Base-by-base conservation (phyloP, 2,797 vertebrate species). In the Propithecus deckenii region DNA sequence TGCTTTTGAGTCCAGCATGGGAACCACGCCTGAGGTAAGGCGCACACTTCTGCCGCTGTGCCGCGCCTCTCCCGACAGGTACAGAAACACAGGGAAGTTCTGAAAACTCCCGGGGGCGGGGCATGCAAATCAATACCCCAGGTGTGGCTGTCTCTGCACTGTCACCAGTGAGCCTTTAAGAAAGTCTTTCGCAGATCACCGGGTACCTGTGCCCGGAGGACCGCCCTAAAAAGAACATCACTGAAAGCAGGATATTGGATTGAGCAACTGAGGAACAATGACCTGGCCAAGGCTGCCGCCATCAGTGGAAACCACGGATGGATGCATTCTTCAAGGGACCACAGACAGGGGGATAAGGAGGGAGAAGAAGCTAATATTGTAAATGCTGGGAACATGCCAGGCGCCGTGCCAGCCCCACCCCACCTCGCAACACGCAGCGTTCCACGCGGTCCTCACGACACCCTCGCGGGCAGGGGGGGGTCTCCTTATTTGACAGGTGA, bases 1-100 rank as follows among this genome's bases (percentile, higher is more conserved):
- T 23, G 3, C 1, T 67, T 1, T 43, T 79, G 79, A 55, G 86
- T 52, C n/a, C 85, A 76, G 17, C 1, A 13, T 4, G 1, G 28
- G n/a, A 50, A 38, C 61, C 43, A 25, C 14, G 28, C 57, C n/a
- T 25, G 8, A 25, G 46, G 20, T 2, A 57, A 81, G 38, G 11
- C 7, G 32, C 22, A 11, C 15, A 9, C 3, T 10, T 4, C 41
- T 8, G 84, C 79, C 11, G 55, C 0, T 1, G 41, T 4, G 0
- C 0, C 0, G 13, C 2, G 5, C 22, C 59, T 15, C 14, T 67
- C 50, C 55, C 0, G 3, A 30, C 3, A 43, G 38, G 3, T 1
- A 0, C 13, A 12, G n/a, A 28, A 20, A 13, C 7, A 18, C 38
- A 69, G 1, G n/a, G 67, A 30, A 46, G 12, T 71, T 4, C 46